A percentile compares a stretch with the other conserved stretches of the same genome.
Conservation (phyloP, 2,888 invertebrate species). For the Calameuta pallipes region DNA sequence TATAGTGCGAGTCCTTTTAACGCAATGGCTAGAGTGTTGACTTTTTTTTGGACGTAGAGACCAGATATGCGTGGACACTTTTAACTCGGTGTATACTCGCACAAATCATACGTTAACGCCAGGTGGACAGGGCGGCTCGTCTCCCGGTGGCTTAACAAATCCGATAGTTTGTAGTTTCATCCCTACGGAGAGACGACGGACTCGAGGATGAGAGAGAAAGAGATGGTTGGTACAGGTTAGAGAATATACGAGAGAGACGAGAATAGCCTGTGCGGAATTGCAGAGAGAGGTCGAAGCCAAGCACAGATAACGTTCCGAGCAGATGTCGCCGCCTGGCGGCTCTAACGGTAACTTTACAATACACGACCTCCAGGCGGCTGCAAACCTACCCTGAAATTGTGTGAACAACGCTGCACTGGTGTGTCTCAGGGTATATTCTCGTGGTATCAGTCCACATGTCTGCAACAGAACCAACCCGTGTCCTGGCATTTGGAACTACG, state of each 20-base stretch:
- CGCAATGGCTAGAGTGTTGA: neutral
- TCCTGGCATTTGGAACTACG: constrained; percentile 19
- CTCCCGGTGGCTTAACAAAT: constrained; percentile 30
- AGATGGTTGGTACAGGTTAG: constrained; percentile 14
- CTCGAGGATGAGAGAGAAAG: constrained; percentile 12
- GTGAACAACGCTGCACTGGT: constrained; percentile 15
- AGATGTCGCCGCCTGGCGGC: constrained; percentile 53
- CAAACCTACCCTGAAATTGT: neutral
- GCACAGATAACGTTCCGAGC: constrained; percentile 57
- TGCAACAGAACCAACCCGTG: constrained; percentile 32
- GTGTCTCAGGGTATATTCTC: constrained; percentile 18
- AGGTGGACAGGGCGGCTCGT: neutral
- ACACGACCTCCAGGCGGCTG: constrained; percentile 24
- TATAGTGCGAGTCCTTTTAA: neutral
- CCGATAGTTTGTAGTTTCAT: constrained; percentile 40
- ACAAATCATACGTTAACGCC: constrained; percentile 2
- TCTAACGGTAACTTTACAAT: constrained; percentile 46
- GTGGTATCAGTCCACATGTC: constrained; percentile 45
- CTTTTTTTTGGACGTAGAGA: neutral
- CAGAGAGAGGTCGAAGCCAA: constrained; percentile 14
- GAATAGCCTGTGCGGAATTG: constrained; percentile 18
- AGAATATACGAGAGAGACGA: constrained; percentile 5
- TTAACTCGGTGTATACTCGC: neutral
- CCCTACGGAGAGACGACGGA: constrained; percentile 19
- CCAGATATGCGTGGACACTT: neutral